Conservation (phyloP, 2,113 vertebrate species). For the Zeus faber region DNA sequence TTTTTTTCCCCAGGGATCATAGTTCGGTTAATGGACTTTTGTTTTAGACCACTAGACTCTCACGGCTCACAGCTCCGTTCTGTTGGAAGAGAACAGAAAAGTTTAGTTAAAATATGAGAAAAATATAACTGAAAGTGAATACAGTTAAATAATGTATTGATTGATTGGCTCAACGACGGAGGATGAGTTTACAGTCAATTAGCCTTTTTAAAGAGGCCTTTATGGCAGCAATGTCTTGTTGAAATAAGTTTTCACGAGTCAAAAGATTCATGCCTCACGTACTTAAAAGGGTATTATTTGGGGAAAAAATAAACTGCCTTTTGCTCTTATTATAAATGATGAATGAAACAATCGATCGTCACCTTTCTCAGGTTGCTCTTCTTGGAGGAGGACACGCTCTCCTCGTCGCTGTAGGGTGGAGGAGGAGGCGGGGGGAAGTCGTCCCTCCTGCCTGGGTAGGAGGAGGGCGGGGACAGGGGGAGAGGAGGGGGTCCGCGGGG, state of each 20-base stretch:
- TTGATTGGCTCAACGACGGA: no score
- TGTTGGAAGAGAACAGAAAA: constrained; percentile 53
- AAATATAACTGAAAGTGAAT: background rate
- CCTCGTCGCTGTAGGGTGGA: constrained; percentile 78
- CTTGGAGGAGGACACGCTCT: constrained; percentile 79
- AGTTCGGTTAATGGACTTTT: constrained; percentile 23
- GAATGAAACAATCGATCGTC: background rate
- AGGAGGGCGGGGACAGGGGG: constrained; percentile 60
- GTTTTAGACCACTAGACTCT: constrained; percentile 84
- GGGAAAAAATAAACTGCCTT: no score
- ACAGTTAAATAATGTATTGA: no score
- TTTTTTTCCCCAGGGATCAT: background rate
- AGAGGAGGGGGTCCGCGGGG: constrained; percentile 66
- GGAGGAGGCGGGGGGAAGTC: constrained; percentile 63
- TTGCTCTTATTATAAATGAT: no score
- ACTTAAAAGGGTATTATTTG: no score
- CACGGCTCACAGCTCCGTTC: constrained; percentile 86
- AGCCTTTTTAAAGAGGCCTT: no score
- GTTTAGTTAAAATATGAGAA: background rate
- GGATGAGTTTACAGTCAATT: no score
- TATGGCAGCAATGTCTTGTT: no score
- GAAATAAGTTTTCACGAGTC: no score
- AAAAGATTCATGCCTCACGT: no score
- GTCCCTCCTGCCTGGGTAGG: constrained; percentile 50
- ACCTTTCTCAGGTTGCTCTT: constrained; percentile 83